Percentiles rank a stretch among this genome's conserved stretches.
Conservation (phyloP, 2,888 invertebrate species). For the Tanypteryx hageni region DNA sequence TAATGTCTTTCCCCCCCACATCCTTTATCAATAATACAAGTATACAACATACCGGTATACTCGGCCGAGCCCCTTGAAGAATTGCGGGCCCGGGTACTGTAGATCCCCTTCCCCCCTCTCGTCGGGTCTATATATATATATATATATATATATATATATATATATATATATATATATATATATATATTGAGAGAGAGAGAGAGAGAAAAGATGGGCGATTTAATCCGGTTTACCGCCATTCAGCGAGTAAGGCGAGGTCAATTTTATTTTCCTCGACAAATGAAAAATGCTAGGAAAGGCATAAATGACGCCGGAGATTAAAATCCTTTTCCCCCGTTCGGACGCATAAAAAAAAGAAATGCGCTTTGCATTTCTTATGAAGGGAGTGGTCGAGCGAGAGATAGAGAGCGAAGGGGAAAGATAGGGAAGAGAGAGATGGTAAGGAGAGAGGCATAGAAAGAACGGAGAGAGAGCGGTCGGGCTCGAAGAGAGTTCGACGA, state of each 20-base stretch:
- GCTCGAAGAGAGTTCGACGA: not conserved
- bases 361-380: conserved; percentile 60
- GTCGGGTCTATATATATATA: not conserved
- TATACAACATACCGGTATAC: too few species aligned
- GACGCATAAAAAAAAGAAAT: not conserved
- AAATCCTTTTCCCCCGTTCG: not conserved
- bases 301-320: not conserved
- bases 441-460: not conserved
- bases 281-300: not conserved
- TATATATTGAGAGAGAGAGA: too few species aligned
- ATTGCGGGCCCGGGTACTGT: too few species aligned
- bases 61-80: too few species aligned
- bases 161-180: too few species aligned
- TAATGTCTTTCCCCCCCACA: too few species aligned
- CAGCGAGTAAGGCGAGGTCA: too few species aligned
- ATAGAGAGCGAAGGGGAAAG: not conserved
- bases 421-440: not conserved
- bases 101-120: too few species aligned
- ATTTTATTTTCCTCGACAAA: not conserved
- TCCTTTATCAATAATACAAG: too few species aligned
- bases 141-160: too few species aligned
- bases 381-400: not conserved
- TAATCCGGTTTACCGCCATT: too few species aligned
- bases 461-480: not conserved
- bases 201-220: too few species aligned